Conservation (phyloP, 2,113 vertebrate genomes). For the Myotis davidii region DNA sequence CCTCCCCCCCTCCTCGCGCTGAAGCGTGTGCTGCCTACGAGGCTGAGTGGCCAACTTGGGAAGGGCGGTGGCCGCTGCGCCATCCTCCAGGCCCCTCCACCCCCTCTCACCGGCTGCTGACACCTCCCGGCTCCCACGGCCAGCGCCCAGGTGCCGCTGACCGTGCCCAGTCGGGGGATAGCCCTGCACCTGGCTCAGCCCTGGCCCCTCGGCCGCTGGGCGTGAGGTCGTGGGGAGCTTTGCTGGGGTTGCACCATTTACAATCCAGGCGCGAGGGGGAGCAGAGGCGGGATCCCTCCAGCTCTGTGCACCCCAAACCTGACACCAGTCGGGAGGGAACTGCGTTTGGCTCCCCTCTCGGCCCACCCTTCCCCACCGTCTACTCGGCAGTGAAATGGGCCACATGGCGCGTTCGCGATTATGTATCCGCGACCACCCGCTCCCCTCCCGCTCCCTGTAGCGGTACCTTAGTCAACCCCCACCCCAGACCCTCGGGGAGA, state of each 20-base stretch:
- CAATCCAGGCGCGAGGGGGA: not conserved
- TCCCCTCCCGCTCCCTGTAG: not conserved
- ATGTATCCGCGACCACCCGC: not conserved
- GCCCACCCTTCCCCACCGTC: not conserved
- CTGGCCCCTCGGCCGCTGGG: not conserved
- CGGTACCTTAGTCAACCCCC: not conserved
- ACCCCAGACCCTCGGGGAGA: not conserved
- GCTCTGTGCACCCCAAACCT: not conserved
- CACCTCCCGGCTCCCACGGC: not conserved
- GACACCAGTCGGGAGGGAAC: accelerated
- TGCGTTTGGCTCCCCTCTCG: not conserved
- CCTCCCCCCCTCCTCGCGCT: not conserved
- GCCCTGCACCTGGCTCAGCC: not conserved
- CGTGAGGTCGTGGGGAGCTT: not conserved
- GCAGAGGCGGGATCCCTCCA: not conserved
- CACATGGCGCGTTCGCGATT: accelerated
- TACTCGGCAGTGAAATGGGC: not conserved
- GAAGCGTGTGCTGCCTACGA: not conserved
- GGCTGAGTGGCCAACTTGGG: not conserved
- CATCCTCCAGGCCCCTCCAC: not conserved
- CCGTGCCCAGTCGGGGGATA: accelerated
- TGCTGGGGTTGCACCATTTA: not conserved
- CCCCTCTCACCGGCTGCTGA: constrained; percentile 42
- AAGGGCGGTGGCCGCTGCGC: not conserved
- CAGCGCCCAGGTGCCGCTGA: not conserved